phyloP scores from a whole-genome alignment of 1,140 invertebrate genomes.

The Hycleus cichorii region DNA sequence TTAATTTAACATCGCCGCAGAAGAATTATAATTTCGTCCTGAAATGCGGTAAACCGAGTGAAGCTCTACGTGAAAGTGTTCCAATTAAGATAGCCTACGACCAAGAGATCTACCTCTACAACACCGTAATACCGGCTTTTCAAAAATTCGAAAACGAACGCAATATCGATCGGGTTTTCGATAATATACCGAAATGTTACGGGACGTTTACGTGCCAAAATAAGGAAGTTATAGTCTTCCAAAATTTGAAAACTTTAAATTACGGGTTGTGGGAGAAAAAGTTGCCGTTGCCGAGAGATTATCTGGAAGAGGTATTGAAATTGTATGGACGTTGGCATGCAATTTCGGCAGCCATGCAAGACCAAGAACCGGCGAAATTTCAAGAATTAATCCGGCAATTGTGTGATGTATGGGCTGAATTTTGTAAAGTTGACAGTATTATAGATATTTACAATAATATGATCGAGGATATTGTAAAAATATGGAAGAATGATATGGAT shows the following conservation, averaged over 20 bases:
- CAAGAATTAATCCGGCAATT: slow-evolving; percentile 11
- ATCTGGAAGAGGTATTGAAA: slow-evolving; percentile 42
- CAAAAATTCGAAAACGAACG: slow-evolving; percentile 23
- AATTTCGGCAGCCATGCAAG: slow-evolving; percentile 44
- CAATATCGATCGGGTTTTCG: slow-evolving; percentile 17
- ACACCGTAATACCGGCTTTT: slow-evolving; percentile 25
- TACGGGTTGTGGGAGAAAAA: slow-evolving; percentile 44
- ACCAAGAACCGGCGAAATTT: slow-evolving; percentile 37
- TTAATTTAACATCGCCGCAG: neutral
- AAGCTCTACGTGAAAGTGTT: neutral
- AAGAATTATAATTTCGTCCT: slow-evolving; percentile 8
- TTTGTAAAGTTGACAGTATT: too few species aligned
- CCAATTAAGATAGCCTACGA: slow-evolving; percentile 16
- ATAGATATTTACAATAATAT: neutral
- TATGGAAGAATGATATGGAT: slow-evolving; percentile 1
- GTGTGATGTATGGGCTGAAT: too few species aligned
- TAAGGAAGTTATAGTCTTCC: slow-evolving; percentile 46
- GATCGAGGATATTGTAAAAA: slow-evolving; percentile 13
- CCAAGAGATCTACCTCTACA: slow-evolving; percentile 31
- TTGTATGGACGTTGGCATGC: slow-evolving; percentile 50
- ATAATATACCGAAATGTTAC: slow-evolving; percentile 36
- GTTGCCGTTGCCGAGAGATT: slow-evolving; percentile 39
- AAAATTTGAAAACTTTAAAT: slow-evolving; percentile 44
- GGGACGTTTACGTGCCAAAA: slow-evolving; percentile 31
- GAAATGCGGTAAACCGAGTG: slow-evolving; percentile 14